Percentiles rank a stretch among this genome's conserved stretches.
phyloP scores from a whole-genome alignment of 2,797 vertebrate species.

The Potorous gilbertii region DNA sequence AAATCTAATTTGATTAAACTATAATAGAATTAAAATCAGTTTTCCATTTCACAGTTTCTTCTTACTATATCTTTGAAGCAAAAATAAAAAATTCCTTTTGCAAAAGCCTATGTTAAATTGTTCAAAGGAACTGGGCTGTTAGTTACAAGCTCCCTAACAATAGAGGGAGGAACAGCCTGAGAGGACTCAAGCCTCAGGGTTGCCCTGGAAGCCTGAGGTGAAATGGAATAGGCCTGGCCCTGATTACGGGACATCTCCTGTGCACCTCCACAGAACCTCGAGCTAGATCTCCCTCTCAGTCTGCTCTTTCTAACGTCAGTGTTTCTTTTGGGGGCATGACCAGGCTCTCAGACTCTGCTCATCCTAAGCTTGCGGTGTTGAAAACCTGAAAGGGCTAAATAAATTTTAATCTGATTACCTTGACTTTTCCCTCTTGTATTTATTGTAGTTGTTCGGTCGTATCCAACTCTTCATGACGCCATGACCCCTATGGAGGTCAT shows the following conservation, averaged over 20 bases:
- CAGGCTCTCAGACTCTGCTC: neutral
- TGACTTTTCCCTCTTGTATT: neutral
- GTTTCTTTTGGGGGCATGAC: too few relatives aligned
- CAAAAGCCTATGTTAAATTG: neutral
- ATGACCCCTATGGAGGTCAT: too few relatives aligned
- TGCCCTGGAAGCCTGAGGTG: neutral
- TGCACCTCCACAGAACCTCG: neutral
- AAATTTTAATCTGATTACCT: neutral
- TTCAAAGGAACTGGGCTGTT: neutral
- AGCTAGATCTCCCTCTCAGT: neutral
- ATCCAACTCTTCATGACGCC: neutral
- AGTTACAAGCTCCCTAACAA: neutral
- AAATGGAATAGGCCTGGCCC: neutral
- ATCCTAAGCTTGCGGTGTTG: neutral
- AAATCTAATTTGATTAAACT: neutral
- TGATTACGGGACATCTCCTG: neutral
- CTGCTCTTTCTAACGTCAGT: neutral
- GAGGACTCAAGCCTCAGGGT: neutral
- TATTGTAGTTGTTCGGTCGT: neutral
- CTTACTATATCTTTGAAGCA: neutral
- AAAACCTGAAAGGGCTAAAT: neutral
- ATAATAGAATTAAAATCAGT: neutral
- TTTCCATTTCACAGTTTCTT: neutral
- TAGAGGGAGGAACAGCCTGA: neutral
- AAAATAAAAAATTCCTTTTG: neutral